phyloP scores from a whole-genome alignment of 2,888 invertebrate genomes.

The Tachina grossa region DNA sequence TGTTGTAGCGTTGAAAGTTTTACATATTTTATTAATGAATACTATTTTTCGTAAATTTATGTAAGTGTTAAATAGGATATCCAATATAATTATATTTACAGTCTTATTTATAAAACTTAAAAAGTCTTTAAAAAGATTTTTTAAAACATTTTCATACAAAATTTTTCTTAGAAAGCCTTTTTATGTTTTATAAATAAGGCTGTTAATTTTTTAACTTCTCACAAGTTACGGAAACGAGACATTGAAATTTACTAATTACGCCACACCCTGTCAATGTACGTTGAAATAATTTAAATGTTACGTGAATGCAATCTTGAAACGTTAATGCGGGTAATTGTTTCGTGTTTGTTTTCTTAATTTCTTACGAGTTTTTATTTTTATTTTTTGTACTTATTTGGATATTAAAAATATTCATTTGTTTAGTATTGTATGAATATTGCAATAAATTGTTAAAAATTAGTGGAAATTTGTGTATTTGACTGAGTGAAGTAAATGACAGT shows the following conservation, averaged over 20 bases:
- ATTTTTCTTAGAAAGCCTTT: too few species aligned
- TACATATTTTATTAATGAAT: too few species aligned
- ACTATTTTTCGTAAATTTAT: too few species aligned
- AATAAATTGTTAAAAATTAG: conserved; percentile 9
- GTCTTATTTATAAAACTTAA: too few species aligned
- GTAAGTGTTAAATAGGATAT: too few species aligned
- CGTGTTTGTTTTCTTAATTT: conserved; percentile 55
- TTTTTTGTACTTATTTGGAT: conserved; percentile 19
- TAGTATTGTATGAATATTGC: not conserved
- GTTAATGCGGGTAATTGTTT: conserved; percentile 33
- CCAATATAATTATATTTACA: too few species aligned
- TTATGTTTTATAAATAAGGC: too few species aligned
- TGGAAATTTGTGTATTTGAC: not conserved
- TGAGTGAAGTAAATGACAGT: conserved; percentile 19
- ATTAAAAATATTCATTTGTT: not conserved
- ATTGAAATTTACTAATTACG: not conserved
- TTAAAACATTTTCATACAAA: too few species aligned
- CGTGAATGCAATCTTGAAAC: conserved; percentile 30
- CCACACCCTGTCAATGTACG: conserved; percentile 24
- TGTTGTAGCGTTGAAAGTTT: too few species aligned
- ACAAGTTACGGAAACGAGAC: too few species aligned
- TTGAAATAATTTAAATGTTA: conserved; percentile 34
- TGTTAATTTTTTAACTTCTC: too few species aligned
- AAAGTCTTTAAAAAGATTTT: too few species aligned
- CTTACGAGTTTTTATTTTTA: not conserved